Evolutionary conservation across 2,113 vertebrate genomes (phyloP), one percentile per base, ranked within the genome.

Genomic region (Fregetta grallaria): DNA sequence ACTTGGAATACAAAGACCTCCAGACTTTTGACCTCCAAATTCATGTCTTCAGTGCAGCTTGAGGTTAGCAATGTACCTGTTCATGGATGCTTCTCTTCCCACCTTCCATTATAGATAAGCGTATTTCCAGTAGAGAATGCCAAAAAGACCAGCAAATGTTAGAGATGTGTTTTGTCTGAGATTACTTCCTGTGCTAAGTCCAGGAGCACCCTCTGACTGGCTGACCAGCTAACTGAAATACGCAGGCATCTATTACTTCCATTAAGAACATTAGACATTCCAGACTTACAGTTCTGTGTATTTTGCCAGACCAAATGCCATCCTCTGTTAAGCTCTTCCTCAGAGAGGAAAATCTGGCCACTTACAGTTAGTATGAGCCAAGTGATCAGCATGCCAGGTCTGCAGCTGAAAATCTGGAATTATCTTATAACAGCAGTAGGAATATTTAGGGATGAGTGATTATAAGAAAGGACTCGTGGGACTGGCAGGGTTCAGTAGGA

Each of bases 351-450:
- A 97, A 75, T 61, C 82, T 96, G 95, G 71, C 84, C 91, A 89
- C 62, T 92, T 53, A 26, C 9, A 65, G 15, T 76, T 62, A n/a
- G 23, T 38, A 81, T 65, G 56, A 96, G 96, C 89, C 95, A 98
- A 96, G 68, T 0, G 21, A 95, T 82, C 58, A 80, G 45, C 61
- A 77, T 17, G 52, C 96, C 95, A 97, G 90, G 71, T 91, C 93
- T 96, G 76, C 91, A 75, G 91, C 88, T 87, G 89, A 96, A 97
- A 98, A 95, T 95, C 65, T 94, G 90, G 92, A 95, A 80, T 91
- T 96, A 93, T 96, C 96, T 94, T 85, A 72, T 50, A 95, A 93
- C 81, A 95, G 65, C 78, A 83, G 80, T 62, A 97, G 81, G 86
- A 94, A 86, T 90, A 96, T 84, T 96, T 97, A 53, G 80, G 86